phyloP scores from a whole-genome alignment of 2,888 invertebrate species.

The Poecilus cupreus region DNA sequence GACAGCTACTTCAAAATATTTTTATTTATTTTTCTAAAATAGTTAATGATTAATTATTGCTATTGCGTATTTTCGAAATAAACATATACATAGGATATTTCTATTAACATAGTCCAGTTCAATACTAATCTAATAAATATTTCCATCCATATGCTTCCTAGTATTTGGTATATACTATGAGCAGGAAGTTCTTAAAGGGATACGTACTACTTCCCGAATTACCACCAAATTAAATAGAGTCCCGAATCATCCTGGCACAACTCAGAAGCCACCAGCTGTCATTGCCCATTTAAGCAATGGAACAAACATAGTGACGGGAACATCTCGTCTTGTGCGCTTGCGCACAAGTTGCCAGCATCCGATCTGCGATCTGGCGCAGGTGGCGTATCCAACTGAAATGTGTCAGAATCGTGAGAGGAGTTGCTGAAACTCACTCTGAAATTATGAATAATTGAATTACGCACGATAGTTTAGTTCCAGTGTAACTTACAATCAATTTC shows the following conservation, averaged over 20 bases:
- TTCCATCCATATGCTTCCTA: no score
- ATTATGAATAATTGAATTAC: slow-evolving; percentile 56
- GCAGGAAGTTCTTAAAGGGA: not conserved
- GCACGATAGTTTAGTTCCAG: slow-evolving; percentile 53
- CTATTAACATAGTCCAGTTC: no score
- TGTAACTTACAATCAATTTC: slow-evolving; percentile 54
- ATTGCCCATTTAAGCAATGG: slow-evolving; percentile 7
- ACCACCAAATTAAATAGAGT: slow-evolving; percentile 20
- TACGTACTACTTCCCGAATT: not conserved
- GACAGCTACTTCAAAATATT: no score
- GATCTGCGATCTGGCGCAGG: slow-evolving; percentile 34
- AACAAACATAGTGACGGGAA: slow-evolving; percentile 10
- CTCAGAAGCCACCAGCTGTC: slow-evolving; percentile 31
- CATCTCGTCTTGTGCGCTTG: not conserved
- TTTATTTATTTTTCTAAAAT: no score
- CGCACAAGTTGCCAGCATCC: not conserved
- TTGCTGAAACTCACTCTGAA: slow-evolving; percentile 44
- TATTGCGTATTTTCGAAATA: no score
- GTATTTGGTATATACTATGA: not conserved
- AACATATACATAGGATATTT: no score
- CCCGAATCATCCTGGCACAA: slow-evolving; percentile 5
- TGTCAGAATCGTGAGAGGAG: slow-evolving; percentile 50
- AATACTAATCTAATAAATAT: no score
- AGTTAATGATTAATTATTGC: no score
- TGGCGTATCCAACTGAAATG: slow-evolving; percentile 46